Evolutionary conservation across 1,140 invertebrate species (phyloP).

Genomic region (Chionoecetes opilio): DNA sequence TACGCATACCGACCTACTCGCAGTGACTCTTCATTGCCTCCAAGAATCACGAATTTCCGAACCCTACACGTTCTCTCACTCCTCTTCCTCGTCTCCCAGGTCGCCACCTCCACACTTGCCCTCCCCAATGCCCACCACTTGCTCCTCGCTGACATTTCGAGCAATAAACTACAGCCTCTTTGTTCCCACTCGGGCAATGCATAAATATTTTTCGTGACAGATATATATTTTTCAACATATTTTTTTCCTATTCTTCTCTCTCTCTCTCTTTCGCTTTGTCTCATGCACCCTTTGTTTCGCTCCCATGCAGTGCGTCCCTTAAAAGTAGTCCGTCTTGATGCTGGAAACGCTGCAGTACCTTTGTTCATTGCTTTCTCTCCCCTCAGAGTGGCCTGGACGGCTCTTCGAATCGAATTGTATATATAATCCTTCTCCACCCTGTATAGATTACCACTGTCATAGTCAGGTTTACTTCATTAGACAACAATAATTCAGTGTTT

Average conservation of each 20-base stretch:
- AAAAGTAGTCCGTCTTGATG: too few relatives aligned
- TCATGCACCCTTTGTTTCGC: not conserved
- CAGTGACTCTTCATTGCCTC: not conserved
- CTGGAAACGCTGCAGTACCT: too few relatives aligned
- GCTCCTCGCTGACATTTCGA: not conserved
- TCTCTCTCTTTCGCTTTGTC: not conserved
- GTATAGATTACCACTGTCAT: too few relatives aligned
- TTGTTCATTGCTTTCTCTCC: too few relatives aligned
- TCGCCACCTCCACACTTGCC: not conserved
- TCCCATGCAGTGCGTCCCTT: not conserved
- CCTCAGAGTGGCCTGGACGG: too few relatives aligned
- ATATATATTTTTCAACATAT: constrained; percentile 11
- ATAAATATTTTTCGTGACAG: constrained; percentile 4
- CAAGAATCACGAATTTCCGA: not conserved
- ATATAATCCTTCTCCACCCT: too few relatives aligned
- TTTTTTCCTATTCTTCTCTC: not conserved
- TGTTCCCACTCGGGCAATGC: not conserved
- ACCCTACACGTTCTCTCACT: not conserved
- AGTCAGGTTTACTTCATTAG: not conserved
- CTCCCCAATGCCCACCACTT: not conserved
- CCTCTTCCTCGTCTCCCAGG: not conserved
- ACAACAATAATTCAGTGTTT: constrained; percentile 22
- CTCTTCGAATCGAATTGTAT: too few relatives aligned
- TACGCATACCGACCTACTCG: not conserved
- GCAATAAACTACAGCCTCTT: not conserved